These are phyloP conservation scores for Tetheella fluctuosa DNA, from an alignment of 2,888 invertebrate genomes.

Conservation along the genomic window DNA sequence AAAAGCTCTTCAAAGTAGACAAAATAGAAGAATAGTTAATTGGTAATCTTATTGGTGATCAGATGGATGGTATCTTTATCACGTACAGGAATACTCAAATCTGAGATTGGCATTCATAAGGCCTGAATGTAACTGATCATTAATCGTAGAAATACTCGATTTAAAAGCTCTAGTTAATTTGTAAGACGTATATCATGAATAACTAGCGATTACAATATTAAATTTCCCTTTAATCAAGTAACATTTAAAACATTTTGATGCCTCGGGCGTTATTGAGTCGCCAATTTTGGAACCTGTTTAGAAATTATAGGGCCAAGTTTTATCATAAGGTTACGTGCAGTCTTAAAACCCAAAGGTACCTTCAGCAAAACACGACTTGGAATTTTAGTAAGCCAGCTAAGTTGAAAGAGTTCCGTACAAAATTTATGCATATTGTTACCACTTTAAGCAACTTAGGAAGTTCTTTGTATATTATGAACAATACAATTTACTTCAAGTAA, in stretches of 20 bases:
- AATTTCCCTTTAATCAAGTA: constrained; percentile 75
- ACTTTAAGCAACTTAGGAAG: no score
- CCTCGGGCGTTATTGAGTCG: constrained; percentile 72
- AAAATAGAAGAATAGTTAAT: no score
- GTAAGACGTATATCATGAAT: constrained; percentile 41
- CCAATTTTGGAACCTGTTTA: constrained; percentile 82
- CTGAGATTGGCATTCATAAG: no score
- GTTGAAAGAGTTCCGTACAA: not conserved
- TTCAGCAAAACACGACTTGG: not conserved
- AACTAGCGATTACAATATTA: constrained; percentile 77
- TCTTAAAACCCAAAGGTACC: constrained; percentile 35
- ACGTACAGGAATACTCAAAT: no score
- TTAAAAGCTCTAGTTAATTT: constrained; percentile 22
- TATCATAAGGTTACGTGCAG: constrained; percentile 54
- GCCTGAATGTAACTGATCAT: no score
- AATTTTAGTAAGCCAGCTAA: constrained; percentile 21
- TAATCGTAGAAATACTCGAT: no score
- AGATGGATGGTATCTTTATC: no score
- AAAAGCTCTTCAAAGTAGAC: no score
- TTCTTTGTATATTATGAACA: no score
- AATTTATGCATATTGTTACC: no score
- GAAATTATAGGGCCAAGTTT: constrained; percentile 80
- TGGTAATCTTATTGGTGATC: no score
- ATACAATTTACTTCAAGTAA: no score
- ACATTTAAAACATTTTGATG: constrained; percentile 70